These are phyloP conservation scores for Vanessa tameamea DNA, from an alignment of 1,140 invertebrate species.

Conservation along the genomic window DNA sequence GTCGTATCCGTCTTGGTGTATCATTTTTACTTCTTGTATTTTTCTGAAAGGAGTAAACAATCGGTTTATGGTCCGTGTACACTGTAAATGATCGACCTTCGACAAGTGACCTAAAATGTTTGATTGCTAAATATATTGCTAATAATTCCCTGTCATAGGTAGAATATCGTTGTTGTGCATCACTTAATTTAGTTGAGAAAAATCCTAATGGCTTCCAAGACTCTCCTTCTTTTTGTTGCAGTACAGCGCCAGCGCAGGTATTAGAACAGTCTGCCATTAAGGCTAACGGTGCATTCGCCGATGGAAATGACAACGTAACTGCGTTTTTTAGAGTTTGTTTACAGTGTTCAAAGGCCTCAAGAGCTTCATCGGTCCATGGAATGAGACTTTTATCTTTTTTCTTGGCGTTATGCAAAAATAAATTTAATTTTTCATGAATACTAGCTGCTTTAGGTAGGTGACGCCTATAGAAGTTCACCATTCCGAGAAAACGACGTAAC, in stretches of 20 bases:
- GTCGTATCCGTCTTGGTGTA: conserved; percentile 26
- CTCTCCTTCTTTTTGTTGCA: conserved; percentile 13
- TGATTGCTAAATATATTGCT: conserved; percentile 26
- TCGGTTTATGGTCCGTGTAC: conserved; percentile 34
- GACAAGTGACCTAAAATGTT: conserved; percentile 32
- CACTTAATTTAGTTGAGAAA: conserved; percentile 8
- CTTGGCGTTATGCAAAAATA: neutral
- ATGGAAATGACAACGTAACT: neutral
- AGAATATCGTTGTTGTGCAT: neutral
- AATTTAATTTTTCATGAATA: conserved; percentile 1
- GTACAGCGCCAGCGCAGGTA: conserved; percentile 18
- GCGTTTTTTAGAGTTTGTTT: neutral
- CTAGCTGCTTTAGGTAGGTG: neutral
- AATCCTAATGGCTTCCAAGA: neutral
- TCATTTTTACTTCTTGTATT: conserved; percentile 23
- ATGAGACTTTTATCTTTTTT: neutral
- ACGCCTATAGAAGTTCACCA: neutral
- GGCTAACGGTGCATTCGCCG: neutral
- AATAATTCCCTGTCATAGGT: conserved; percentile 23
- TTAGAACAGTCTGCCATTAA: conserved; percentile 15
- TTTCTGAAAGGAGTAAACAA: conserved; percentile 32
- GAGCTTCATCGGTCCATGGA: neutral
- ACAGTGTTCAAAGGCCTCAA: neutral
- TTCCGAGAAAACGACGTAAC: conserved; percentile 10
- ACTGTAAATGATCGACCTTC: conserved; percentile 36